Base-by-base conservation (phyloP, 2,888 invertebrate genomes). In the Gerris lacustris region DNA sequence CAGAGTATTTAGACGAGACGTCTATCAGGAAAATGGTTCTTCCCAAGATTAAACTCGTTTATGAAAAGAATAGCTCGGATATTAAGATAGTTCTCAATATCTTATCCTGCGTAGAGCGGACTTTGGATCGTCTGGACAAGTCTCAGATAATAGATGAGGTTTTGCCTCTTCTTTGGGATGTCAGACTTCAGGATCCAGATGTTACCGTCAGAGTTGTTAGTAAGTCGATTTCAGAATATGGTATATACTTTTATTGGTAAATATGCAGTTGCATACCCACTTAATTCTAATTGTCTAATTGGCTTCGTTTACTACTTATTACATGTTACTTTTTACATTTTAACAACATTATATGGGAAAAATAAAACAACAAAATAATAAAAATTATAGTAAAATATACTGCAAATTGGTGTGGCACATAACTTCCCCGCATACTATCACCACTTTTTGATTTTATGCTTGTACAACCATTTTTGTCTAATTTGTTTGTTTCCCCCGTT, bases 181-280 rank as follows among this genome's bases (percentile, higher is more conserved):
- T 95, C 77, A 87, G 90, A 74, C 86, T 94, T 68, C 88, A 88
- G 75, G 95, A 96, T 80, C 91, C 95, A 7, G 92, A 94, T 79
- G 90, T 96, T 77, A 88, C 93, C 75, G 86, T 90, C 80, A 88
- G 93, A 80, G 90, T 95, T 80, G 93, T 96, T 82, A 90, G 96
- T 96, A 87, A 92, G 94, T 93, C 83, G 74, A 31, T 31, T 31
- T 31, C 31, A 31, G 31, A 31, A 2, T 31, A 31, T 31, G 31
- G 31, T 31, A 70, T 31, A 31, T 31, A 1, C 1, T 31, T 31
- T 31, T 31, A 2, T 31, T 31, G 31, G 31, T 31, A 31, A 1
- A 31, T 31, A 4, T 31, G 31, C 31, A 31, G 31, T 31, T 31
- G 31, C 31, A 1, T 31, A 31, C 31, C 31, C 31, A 31, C 4